Percentiles rank a stretch among this genome's conserved stretches.
These are phyloP conservation scores for Drosophila bocqueti DNA, from an alignment of 1,140 invertebrate genomes.

Conservation along the genomic window DNA sequence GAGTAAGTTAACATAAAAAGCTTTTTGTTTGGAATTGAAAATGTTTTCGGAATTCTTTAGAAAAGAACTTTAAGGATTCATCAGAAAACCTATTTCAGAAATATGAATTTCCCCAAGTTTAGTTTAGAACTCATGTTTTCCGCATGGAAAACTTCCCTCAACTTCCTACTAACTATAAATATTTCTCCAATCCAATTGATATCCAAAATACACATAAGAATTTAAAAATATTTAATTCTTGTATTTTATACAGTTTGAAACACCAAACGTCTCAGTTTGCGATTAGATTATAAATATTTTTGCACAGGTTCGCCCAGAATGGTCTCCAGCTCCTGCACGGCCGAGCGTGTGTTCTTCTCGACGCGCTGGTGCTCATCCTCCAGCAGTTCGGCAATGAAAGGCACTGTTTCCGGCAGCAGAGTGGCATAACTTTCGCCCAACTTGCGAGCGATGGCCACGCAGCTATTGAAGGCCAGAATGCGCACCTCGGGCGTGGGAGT, in stretches of 20 bases:
- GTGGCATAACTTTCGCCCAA: slow-evolving; percentile 93
- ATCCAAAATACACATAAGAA: not conserved
- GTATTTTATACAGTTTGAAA: not conserved
- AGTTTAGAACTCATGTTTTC: not conserved
- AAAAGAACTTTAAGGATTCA: not conserved
- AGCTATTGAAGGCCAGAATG: slow-evolving; percentile 87
- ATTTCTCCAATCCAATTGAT: not conserved
- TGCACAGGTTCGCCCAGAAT: slow-evolving; percentile 93
- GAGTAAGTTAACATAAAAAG: slow-evolving; percentile 6
- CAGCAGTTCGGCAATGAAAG: slow-evolving; percentile 92
- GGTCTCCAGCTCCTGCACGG: slow-evolving; percentile 91
- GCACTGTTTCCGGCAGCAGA: slow-evolving; percentile 92
- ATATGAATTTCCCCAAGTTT: not conserved
- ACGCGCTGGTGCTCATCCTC: slow-evolving; percentile 93
- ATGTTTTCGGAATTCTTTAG: not conserved
- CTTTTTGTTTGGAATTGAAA: not conserved
- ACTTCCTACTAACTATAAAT: not conserved
- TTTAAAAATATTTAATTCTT: slow-evolving; percentile 6
- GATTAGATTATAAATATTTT: slow-evolving; percentile 90
- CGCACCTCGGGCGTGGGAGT: slow-evolving; percentile 88
- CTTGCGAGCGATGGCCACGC: slow-evolving; percentile 90
- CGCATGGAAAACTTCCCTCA: no score
- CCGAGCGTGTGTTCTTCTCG: slow-evolving; percentile 90
- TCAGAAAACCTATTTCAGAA: no score
- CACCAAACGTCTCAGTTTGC: not conserved